These are phyloP conservation scores for Nomada ruficornis DNA, from an alignment of 2,888 invertebrate genomes.

Conservation along the genomic window DNA sequence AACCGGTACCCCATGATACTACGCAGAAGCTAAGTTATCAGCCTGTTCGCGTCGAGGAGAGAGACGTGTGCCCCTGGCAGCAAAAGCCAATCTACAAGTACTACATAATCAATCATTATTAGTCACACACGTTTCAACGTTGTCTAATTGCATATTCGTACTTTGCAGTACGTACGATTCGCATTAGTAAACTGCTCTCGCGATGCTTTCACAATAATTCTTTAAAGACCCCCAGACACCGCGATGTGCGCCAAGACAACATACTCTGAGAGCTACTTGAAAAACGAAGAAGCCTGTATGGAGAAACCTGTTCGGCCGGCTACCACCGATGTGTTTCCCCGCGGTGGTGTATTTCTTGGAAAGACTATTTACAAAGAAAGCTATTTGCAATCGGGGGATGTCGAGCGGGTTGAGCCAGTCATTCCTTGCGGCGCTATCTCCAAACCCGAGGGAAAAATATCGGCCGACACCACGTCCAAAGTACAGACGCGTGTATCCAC, in stretches of 20 bases:
- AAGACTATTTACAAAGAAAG: constrained; percentile 78
- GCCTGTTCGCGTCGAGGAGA: constrained; percentile 75
- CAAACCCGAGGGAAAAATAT: constrained; percentile 75
- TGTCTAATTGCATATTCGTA: neutral
- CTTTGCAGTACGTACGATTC: too few species aligned
- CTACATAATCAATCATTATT: neutral
- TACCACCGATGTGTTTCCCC: constrained; percentile 63
- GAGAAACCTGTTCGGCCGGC: constrained; percentile 73
- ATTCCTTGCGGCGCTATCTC: constrained; percentile 74
- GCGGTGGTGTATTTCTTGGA: constrained; percentile 61
- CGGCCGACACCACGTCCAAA: constrained; percentile 80
- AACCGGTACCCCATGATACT: constrained; percentile 76
- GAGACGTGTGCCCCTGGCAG: constrained; percentile 80
- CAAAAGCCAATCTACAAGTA: constrained; percentile 77
- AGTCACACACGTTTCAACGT: neutral
- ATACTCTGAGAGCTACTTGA: constrained; percentile 79
- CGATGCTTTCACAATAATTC: neutral
- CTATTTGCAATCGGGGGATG: constrained; percentile 68
- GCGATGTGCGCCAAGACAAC: constrained; percentile 80
- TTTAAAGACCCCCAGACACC: constrained; percentile 73
- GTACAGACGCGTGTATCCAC: constrained; percentile 62
- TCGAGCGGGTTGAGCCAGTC: constrained; percentile 68
- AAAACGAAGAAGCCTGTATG: constrained; percentile 57
- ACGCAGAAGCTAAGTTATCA: constrained; percentile 82
- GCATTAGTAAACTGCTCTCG: neutral